These are phyloP conservation scores for Xenopus tropicalis DNA, from an alignment of 2,113 vertebrate genomes.

Conservation along the genomic window UCB_Xtro_10.0 CM004449.2:93158001-93158500, in stretches of 20 bases:
- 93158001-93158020: too few species aligned
- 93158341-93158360: constrained; percentile 51
- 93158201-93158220: too few species aligned
- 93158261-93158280: too few species aligned
- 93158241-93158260: too few species aligned
- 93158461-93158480: constrained; percentile 79
- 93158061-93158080: too few species aligned
- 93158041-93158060: too few species aligned
- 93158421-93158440: constrained; percentile 92
- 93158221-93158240: too few species aligned
- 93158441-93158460: constrained; percentile 85
- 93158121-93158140: constrained; percentile 80
- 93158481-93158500: constrained; percentile 87
- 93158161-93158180: constrained; percentile 94
- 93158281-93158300: accelerated
- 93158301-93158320: accelerated
- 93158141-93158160: constrained; percentile 84
- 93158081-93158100: too few species aligned
- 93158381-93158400: constrained; percentile 90
- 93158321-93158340: too few species aligned
- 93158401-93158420: constrained; percentile 90
- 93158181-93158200: constrained; percentile 63
- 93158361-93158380: constrained; percentile 86
- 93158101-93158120: constrained; percentile 57
- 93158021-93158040: too few species aligned